Percentiles rank a stretch among this genome's conserved stretches.
phyloP scores from a whole-genome alignment of 2,113 vertebrate genomes.

The Larimichthys crocea region DNA sequence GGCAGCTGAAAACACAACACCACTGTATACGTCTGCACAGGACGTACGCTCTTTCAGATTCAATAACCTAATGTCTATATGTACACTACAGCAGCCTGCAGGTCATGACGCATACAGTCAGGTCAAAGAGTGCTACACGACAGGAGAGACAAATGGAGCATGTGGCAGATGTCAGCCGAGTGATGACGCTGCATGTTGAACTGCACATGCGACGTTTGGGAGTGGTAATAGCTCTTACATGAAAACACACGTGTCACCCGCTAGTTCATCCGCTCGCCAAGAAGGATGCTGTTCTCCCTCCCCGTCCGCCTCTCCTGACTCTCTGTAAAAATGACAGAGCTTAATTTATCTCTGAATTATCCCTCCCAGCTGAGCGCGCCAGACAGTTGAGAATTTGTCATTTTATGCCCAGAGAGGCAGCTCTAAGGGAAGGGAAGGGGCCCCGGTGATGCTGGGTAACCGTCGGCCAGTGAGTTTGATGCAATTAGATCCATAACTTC shows the following conservation, averaged over 20 bases:
- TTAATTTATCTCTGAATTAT: constrained; percentile 53
- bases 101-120: background rate
- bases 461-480: constrained; percentile 44
- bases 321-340: constrained; percentile 26
- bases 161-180: constrained; percentile 16
- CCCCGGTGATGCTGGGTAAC: constrained; percentile 40
- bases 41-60: background rate
- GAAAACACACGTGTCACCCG: constrained; percentile 24
- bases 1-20: background rate
- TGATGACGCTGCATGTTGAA: background rate
- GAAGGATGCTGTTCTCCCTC: constrained; percentile 13
- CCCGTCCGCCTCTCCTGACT: constrained; percentile 15
- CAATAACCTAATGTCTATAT: background rate
- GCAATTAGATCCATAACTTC: constrained; percentile 63
- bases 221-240: background rate
- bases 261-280: constrained; percentile 13
- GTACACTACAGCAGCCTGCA: background rate
- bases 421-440: background rate
- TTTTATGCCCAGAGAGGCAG: constrained; percentile 14
- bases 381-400: constrained; percentile 31
- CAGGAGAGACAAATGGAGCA: constrained; percentile 2
- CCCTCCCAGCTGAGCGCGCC: constrained; percentile 6
- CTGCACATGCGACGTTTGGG: background rate
- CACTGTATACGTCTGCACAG: background rate
- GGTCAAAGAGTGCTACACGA: background rate